Evolutionary conservation across 2,888 invertebrate genomes (phyloP).

Genomic region (Dicyrtoma fusca): DNA sequence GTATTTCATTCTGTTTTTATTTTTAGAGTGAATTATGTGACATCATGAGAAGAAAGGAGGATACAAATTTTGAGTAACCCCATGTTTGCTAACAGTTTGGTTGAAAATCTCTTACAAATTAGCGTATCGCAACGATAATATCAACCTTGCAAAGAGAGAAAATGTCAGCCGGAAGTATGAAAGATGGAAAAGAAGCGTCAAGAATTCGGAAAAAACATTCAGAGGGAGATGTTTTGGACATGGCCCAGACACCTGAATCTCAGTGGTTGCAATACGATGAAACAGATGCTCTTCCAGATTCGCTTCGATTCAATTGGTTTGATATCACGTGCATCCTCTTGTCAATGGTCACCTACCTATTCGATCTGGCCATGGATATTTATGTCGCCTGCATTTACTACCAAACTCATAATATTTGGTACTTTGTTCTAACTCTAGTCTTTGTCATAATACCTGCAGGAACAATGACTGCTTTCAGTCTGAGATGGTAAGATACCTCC

Average conservation of each 20-base stretch:
- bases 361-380: slow-evolving; percentile 54
- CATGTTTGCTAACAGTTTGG: no score
- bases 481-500: slow-evolving; percentile 49
- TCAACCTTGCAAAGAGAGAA: not conserved
- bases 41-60: no score
- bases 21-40: no score
- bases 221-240: slow-evolving; percentile 49
- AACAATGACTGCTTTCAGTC: slow-evolving; percentile 56
- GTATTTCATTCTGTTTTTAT: no score
- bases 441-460: slow-evolving; percentile 56
- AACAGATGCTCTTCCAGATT: slow-evolving; percentile 52
- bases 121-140: no score
- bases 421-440: slow-evolving; percentile 54
- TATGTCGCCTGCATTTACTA: slow-evolving; percentile 55
- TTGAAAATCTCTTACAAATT: no score
- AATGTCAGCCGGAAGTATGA: slow-evolving; percentile 48
- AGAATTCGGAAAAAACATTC: slow-evolving; percentile 51
- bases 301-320: slow-evolving; percentile 52
- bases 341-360: slow-evolving; percentile 50
- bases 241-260: slow-evolving; percentile 47
- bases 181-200: slow-evolving; percentile 42
- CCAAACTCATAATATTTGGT: slow-evolving; percentile 43
- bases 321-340: slow-evolving; percentile 52
- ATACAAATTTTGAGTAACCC: no score
- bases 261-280: slow-evolving; percentile 53